Base-by-base conservation (phyloP, 2,888 invertebrate genomes). In the Himalopsyche japonica region DNA sequence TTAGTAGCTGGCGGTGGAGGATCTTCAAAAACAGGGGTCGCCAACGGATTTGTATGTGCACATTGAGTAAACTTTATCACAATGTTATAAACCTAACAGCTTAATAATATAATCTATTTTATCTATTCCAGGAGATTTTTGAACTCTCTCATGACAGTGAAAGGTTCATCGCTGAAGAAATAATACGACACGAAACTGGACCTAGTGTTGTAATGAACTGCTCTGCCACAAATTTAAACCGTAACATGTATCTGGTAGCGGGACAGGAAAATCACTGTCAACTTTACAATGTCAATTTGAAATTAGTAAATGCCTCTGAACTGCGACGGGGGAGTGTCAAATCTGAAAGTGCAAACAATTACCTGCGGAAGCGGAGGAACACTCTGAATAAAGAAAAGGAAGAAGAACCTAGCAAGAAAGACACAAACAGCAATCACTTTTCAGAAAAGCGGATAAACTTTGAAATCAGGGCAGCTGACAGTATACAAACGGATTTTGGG, bases 1-100 rank as follows among this genome's bases (percentile, higher is more conserved):
- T 92, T 99, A 86, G 98, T 99, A 79, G 99, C 97, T 87, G 99
- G 99, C 82, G 99, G 99, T 82, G 99, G 99, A 86, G 99, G 99
- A 84, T 96, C 97, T 49, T 96, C 98, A 20, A 98, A 98, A 91
- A 99, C 99, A 77, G 99, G 99, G 82, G 97, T 99, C 83, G 96
- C 97, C 49, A 99, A 99, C 94, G 98, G 98, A 90, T 97, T 99
- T 92, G 98, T 98, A 92, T 95, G 97, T 95, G 24, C 43, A 15
- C 64, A 43, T 64, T 80, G 34, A 34, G 76, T 81, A 15, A 48
- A 78, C 70, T n/a, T 37, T 37, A 18, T 49, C 10, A 30, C 70
- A 27, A 70, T 30, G 70, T 30, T 27, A 30, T 76, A 12, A 27
- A 7, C 10, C 27, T 10, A 34, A 20, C 77, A 77, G 10, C 12